phyloP scores from a whole-genome alignment of 2,888 invertebrate species.

The Flexamia atlantica region DNA sequence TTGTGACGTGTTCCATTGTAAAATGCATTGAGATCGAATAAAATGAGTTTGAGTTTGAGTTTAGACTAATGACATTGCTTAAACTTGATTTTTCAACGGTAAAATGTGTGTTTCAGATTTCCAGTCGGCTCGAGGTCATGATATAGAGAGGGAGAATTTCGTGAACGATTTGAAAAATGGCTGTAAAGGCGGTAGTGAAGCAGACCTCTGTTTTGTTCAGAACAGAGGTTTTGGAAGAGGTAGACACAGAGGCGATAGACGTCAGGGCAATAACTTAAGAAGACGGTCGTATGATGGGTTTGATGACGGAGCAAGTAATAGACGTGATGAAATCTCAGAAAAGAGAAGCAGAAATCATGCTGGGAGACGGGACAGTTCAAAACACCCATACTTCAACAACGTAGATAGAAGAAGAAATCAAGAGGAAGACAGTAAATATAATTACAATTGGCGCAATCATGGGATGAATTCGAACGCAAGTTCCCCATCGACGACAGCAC shows the following conservation, averaged over 20 bases:
- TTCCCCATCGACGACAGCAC: background rate
- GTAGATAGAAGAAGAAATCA: background rate
- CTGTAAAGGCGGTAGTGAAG: conserved; percentile 30
- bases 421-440: background rate
- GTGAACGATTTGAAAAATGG: conserved; percentile 73
- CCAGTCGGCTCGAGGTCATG: conserved; percentile 81
- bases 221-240: background rate
- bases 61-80: too few relatives aligned
- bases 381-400: background rate
- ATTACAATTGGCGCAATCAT: background rate
- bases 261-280: background rate
- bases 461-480: background rate
- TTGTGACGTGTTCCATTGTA: too few relatives aligned
- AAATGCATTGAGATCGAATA: too few relatives aligned
- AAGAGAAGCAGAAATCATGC: background rate
- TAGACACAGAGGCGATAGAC: background rate
- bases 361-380: background rate
- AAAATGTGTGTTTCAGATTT: conserved; percentile 76
- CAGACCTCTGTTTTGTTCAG: background rate
- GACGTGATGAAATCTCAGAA: background rate
- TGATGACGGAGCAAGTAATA: background rate
- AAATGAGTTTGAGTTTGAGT: too few relatives aligned
- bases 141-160: conserved; percentile 81
- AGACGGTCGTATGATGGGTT: too few relatives aligned
- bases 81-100: too few relatives aligned